phyloP scores from a whole-genome alignment of 2,797 vertebrate genomes.

The Anas georgica region DNA sequence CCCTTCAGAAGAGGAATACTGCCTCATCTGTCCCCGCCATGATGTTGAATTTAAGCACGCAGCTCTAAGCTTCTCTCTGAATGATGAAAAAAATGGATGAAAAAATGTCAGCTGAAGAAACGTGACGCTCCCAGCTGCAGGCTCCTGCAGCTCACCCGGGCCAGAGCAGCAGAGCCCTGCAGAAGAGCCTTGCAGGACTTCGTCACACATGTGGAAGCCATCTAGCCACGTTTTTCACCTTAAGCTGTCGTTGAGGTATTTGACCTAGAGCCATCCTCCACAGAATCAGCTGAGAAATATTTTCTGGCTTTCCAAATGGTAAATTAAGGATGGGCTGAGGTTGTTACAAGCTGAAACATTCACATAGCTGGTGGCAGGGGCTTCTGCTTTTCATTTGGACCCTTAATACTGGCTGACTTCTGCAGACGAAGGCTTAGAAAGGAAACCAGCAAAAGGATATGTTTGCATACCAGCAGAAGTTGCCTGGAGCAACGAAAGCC shows the following conservation, averaged over 20 bases:
- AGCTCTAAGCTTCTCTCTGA: neutral
- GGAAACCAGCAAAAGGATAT: neutral
- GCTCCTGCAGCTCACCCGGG: neutral
- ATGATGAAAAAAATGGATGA: neutral
- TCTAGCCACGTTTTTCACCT: neutral
- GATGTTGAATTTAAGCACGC: neutral
- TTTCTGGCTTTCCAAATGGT: neutral
- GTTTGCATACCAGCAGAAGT: neutral
- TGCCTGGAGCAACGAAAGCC: neutral
- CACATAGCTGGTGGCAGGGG: neutral
- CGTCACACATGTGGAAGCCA: neutral
- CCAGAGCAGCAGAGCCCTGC: fast-evolving
- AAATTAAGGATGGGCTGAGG: neutral
- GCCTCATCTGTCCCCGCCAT: too few species aligned
- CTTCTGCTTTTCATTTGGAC: neutral
- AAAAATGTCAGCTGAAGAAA: neutral
- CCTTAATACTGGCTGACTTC: neutral
- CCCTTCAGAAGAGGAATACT: neutral
- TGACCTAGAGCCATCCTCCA: neutral
- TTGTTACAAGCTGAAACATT: neutral
- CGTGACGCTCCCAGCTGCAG: neutral
- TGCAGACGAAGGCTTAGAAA: neutral
- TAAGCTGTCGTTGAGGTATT: neutral
- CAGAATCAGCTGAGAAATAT: neutral
- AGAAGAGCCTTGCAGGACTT: neutral